Evolutionary conservation across 2,113 vertebrate genomes (phyloP).

Genomic region (Tapirus terrestris): DNA sequence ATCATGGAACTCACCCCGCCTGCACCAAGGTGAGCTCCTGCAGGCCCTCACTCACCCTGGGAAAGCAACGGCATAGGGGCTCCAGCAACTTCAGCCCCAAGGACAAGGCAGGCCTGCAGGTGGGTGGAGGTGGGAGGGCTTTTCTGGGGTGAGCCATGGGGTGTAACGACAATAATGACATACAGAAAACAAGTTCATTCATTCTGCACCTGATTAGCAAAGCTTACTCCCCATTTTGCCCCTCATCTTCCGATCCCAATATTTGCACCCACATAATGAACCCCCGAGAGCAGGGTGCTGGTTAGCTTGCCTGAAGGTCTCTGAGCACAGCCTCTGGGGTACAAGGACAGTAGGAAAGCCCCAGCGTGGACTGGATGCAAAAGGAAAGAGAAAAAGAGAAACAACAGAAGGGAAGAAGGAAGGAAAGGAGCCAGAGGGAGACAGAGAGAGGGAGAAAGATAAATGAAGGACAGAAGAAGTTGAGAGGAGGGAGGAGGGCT

Average conservation of each 20-base stretch:
- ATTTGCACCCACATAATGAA: neutral
- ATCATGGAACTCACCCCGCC: neutral
- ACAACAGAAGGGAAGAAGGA: neutral
- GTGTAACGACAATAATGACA: neutral
- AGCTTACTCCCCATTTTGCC: neutral
- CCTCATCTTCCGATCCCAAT: neutral
- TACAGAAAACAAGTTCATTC: neutral
- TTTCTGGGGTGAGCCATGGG: neutral
- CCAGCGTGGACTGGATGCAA: neutral
- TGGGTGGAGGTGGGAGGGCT: neutral
- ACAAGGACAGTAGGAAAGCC: neutral
- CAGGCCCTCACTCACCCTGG: neutral
- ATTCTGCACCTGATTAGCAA: neutral
- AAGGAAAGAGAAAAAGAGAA: neutral
- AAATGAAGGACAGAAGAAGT: neutral
- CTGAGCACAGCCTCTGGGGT: conserved; percentile 9
- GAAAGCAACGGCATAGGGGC: neutral
- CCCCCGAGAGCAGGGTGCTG: neutral
- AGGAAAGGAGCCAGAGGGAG: neutral
- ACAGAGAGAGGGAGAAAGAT: neutral
- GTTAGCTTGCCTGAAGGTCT: neutral
- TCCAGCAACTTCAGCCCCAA: neutral
- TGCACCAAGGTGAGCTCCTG: neutral
- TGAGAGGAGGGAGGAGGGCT: neutral
- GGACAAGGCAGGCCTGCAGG: neutral